Evolutionary conservation across 2,797 vertebrate genomes (phyloP).

Genomic region (Triplophysa bombifrons): DNA sequence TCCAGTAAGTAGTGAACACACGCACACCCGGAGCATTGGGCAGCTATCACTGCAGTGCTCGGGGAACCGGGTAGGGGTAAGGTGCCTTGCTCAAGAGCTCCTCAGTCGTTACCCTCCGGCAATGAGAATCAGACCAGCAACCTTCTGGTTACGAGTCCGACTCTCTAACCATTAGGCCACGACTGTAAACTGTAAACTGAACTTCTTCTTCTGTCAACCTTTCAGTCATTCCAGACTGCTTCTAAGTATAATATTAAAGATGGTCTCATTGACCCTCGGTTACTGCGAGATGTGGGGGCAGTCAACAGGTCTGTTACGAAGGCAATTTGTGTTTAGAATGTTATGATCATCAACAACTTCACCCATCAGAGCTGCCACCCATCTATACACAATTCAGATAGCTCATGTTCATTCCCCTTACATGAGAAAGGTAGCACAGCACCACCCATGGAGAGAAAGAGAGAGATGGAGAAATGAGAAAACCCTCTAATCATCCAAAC

Average conservation of each 20-base stretch:
- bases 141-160: too few species aligned
- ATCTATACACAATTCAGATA: conserved; percentile 45
- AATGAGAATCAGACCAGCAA: too few species aligned
- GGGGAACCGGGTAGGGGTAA: too few species aligned
- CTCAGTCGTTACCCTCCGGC: too few species aligned
- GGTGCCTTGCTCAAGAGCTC: too few species aligned
- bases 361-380: conserved; percentile 64
- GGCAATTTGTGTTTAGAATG: conserved; percentile 67
- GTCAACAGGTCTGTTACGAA: conserved; percentile 62
- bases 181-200: too few species aligned
- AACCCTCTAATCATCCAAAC: too few species aligned
- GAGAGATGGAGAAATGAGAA: background rate
- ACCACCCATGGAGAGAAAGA: background rate
- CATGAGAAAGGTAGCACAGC: conserved; percentile 49
- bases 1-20: too few species aligned
- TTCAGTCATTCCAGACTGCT: conserved; percentile 12
- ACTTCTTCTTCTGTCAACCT: background rate
- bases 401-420: conserved; percentile 70
- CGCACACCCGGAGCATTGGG: too few species aligned
- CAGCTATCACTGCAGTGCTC: too few species aligned
- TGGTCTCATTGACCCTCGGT: conserved; percentile 48
- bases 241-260: conserved; percentile 32
- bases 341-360: conserved; percentile 61
- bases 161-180: too few species aligned
- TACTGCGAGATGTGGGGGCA: conserved; percentile 43